These are phyloP conservation scores for Rhagologus leucostigma DNA, from an alignment of 2,113 vertebrate species.

Conservation along the genomic window DNA sequence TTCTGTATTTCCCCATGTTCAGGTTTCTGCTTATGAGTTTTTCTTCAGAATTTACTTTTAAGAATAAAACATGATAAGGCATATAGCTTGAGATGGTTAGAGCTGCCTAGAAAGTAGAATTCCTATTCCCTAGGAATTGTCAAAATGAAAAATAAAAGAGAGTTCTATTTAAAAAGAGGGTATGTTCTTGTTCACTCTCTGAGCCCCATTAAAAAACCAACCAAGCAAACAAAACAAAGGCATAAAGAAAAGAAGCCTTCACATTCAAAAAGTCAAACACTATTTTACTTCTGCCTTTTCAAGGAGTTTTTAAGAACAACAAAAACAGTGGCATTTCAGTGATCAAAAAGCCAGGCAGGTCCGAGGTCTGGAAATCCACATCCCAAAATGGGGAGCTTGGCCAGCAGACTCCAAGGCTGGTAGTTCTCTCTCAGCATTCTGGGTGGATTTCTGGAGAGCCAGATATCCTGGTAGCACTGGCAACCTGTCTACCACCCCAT, in stretches of 20 bases:
- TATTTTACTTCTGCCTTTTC: not conserved
- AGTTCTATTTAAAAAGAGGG: fast-evolving
- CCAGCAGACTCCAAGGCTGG: not conserved
- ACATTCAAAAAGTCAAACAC: not conserved
- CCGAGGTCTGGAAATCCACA: fast-evolving
- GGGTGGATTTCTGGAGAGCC: not conserved
- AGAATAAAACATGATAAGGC: not conserved
- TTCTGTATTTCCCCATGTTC: not conserved
- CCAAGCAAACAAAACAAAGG: not conserved
- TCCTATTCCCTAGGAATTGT: not conserved
- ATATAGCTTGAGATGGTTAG: not conserved
- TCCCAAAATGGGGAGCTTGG: not conserved
- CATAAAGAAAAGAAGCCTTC: not conserved
- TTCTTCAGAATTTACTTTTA: not conserved
- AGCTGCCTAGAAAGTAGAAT: not conserved
- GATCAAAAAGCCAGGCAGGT: not conserved
- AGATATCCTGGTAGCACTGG: not conserved
- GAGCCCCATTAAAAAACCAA: not conserved
- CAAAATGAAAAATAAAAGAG: not conserved
- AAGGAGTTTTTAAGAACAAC: not conserved
- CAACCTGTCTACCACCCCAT: not conserved
- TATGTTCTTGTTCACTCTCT: not conserved
- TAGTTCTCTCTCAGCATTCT: not conserved
- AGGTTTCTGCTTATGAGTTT: not conserved
- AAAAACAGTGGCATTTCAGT: not conserved